Evolutionary conservation across 2,797 vertebrate genomes (phyloP).

Genomic region (Tokudaia tokunoshimensis): DNA sequence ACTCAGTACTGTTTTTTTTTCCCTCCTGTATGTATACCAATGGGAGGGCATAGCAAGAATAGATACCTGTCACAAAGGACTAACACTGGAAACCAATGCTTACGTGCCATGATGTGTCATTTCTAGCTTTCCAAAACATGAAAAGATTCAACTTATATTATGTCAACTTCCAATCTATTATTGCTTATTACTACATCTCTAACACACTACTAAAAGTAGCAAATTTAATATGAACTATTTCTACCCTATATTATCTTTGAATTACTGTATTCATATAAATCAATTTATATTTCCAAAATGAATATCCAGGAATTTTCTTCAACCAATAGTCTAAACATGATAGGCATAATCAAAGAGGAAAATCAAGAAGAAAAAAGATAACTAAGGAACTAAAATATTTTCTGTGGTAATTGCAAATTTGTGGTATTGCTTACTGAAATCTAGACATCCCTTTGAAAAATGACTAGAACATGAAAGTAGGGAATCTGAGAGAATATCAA

Average conservation of each 20-base stretch:
- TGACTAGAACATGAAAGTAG: neutral
- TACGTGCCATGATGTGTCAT: neutral
- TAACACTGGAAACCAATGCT: neutral
- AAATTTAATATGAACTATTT: neutral
- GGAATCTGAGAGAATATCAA: neutral
- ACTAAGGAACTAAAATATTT: neutral
- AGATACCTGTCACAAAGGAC: neutral
- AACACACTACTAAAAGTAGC: neutral
- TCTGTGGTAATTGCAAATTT: neutral
- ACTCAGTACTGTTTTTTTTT: neutral
- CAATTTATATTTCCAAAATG: neutral
- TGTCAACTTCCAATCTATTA: neutral
- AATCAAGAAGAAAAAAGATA: neutral
- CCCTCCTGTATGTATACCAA: too few relatives aligned
- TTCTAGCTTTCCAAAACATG: neutral
- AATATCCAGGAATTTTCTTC: neutral
- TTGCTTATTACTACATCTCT: neutral
- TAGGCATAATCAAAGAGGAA: neutral
- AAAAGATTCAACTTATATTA: neutral
- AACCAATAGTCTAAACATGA: neutral
- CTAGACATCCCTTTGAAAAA: neutral
- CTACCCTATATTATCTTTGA: neutral
- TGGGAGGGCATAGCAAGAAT: neutral
- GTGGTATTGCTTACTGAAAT: neutral
- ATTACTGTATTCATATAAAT: neutral